Percentiles rank a stretch among this genome's conserved stretches.
Conservation (phyloP, 92 coral and sea anemone species). For the Zoanthus sociatus region DNA sequence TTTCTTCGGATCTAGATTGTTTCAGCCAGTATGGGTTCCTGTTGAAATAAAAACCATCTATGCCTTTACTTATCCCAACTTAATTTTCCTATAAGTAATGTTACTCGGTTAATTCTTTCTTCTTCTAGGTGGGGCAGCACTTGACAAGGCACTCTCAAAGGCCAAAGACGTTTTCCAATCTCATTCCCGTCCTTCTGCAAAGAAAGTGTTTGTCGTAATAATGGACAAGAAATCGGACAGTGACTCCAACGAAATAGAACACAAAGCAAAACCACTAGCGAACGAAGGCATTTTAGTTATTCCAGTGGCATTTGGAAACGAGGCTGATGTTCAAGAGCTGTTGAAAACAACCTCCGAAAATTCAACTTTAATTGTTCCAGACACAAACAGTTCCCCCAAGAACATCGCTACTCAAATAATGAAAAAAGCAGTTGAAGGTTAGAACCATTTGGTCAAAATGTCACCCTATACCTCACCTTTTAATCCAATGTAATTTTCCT, state of each 20-base stretch:
- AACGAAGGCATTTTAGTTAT: slow-evolving; percentile 75
- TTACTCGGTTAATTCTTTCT: background rate
- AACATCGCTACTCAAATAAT: slow-evolving; percentile 64
- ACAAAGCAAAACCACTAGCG: slow-evolving; percentile 66
- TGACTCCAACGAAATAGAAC: slow-evolving; percentile 61
- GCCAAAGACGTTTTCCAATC: slow-evolving; percentile 44
- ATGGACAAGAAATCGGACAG: slow-evolving; percentile 76
- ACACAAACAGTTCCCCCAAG: slow-evolving; percentile 57
- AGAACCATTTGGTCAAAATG: background rate
- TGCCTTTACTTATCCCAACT: background rate
- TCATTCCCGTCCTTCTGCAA: slow-evolving; percentile 71
- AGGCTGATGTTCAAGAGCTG: slow-evolving; percentile 74
- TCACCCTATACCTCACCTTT: background rate
- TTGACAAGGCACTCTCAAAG: slow-evolving; percentile 50
- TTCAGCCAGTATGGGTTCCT: no score
- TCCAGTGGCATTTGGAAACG: slow-evolving; percentile 76
- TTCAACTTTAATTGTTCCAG: slow-evolving; percentile 62
- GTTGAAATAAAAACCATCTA: no score
- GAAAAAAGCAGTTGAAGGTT: slow-evolving; percentile 68
- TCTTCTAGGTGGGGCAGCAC: slow-evolving; percentile 46
- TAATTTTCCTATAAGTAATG: background rate
- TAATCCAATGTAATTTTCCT: background rate
- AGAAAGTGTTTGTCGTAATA: slow-evolving; percentile 77
- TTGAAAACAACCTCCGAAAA: slow-evolving; percentile 57
- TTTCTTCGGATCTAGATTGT: no score